These are phyloP conservation scores for Atta colombica DNA, from an alignment of 1,140 invertebrate genomes.

Conservation along the genomic window DNA sequence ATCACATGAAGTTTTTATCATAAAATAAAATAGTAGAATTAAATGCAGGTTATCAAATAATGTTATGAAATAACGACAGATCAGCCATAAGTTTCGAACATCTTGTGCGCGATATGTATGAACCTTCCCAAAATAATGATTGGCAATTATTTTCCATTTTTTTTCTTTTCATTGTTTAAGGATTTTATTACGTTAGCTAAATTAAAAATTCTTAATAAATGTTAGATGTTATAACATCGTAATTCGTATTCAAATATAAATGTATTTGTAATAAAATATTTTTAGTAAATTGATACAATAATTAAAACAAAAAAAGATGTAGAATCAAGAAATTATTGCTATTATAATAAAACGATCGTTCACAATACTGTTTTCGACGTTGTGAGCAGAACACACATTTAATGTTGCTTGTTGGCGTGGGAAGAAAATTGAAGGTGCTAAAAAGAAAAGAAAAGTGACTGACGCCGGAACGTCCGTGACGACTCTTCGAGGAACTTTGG, in stretches of 20 bases:
- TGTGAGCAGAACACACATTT: background rate
- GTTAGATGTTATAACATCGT: background rate
- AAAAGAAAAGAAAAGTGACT: constrained; percentile 37
- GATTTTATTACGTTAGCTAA: background rate
- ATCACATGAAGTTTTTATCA: constrained; percentile 7
- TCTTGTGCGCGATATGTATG: background rate
- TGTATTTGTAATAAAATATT: background rate
- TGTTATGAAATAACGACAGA: background rate
- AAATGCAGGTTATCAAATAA: background rate
- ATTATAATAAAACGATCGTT: constrained; percentile 1
- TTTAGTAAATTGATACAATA: background rate
- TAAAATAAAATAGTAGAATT: background rate
- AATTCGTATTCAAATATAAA: background rate
- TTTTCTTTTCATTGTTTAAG: background rate
- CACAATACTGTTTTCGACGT: background rate
- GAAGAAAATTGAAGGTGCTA: constrained; percentile 49
- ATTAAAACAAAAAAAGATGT: background rate
- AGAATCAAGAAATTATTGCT: background rate
- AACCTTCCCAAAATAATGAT: background rate
- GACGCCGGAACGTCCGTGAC: constrained; percentile 35
- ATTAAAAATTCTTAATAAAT: background rate
- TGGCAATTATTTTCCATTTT: background rate
- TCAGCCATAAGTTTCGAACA: background rate
- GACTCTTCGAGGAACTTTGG: constrained; percentile 69
- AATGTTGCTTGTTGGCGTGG: background rate